Percentiles rank a stretch among this genome's conserved stretches.
These are phyloP conservation scores for Neotoma lepida DNA, from an alignment of 2,113 vertebrate genomes.

Conservation along the genomic window DNA sequence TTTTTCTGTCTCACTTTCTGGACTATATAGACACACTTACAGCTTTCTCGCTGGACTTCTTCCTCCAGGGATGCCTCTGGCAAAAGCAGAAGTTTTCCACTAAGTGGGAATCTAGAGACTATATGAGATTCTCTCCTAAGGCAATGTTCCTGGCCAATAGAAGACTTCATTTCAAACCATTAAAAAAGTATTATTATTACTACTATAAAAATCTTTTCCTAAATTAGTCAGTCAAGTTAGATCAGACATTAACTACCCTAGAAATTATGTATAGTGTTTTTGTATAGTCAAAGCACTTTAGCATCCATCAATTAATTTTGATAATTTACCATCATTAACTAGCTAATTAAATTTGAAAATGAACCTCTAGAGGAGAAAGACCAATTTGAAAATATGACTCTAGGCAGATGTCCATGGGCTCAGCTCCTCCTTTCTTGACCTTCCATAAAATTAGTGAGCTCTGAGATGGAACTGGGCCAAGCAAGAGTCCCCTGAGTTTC, in stretches of 20 bases:
- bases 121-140: neutral
- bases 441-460: slow-evolving; percentile 14
- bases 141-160: slow-evolving; percentile 31
- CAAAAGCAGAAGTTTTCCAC: slow-evolving; percentile 40
- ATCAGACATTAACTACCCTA: slow-evolving; percentile 52
- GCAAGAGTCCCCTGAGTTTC: neutral
- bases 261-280: slow-evolving; percentile 60
- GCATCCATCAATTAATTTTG: slow-evolving; percentile 72
- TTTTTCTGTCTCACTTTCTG: neutral
- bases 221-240: slow-evolving; percentile 54
- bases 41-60: neutral
- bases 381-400: slow-evolving; percentile 58
- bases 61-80: slow-evolving; percentile 50
- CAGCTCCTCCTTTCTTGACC: slow-evolving; percentile 56
- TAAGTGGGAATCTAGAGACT: slow-evolving; percentile 53
- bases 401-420: slow-evolving; percentile 50
- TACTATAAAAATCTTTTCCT: slow-evolving; percentile 1
- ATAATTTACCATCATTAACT: slow-evolving; percentile 70
- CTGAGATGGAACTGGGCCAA: slow-evolving; percentile 19
- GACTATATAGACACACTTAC: neutral
- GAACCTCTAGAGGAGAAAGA: slow-evolving; percentile 69
- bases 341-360: slow-evolving; percentile 77
- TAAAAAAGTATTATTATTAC: neutral
- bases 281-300: slow-evolving; percentile 59
- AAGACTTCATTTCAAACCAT: slow-evolving; percentile 28